Conservation (phyloP, 2,113 vertebrate genomes). For the Melanerpes formicivorus region DNA sequence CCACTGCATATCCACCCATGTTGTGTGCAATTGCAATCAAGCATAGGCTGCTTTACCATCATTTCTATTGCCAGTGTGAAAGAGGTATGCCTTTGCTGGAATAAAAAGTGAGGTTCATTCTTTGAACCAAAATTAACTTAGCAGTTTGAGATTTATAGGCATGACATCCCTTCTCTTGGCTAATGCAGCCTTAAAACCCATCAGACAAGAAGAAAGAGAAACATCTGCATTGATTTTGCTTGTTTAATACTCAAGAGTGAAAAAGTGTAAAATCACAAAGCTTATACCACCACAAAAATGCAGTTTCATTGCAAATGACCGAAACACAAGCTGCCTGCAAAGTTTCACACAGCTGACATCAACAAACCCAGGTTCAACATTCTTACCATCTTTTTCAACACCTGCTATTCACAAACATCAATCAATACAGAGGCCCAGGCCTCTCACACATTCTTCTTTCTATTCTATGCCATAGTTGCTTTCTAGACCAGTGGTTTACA, state of each 20-base stretch:
- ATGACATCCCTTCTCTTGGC: neutral
- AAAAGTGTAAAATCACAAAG: conserved; percentile 74
- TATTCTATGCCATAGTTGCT: neutral
- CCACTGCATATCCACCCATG: neutral
- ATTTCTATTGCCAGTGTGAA: neutral
- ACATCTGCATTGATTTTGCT: conserved; percentile 38
- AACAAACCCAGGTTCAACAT: conserved; percentile 56
- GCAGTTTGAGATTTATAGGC: neutral
- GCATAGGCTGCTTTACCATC: neutral
- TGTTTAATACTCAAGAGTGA: conserved; percentile 72
- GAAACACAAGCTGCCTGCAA: conserved; percentile 56
- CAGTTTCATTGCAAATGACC: conserved; percentile 58
- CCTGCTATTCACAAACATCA: conserved; percentile 55
- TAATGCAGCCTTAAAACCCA: neutral
- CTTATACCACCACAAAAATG: conserved; percentile 57
- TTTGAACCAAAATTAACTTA: neutral
- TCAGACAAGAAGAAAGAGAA: neutral
- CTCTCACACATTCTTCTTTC: neutral
- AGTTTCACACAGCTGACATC: conserved; percentile 46
- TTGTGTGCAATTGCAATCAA: neutral
- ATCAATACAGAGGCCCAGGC: neutral
- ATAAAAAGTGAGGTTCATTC: neutral
- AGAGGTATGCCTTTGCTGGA: neutral
- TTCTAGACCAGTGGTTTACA: conserved; percentile 37
- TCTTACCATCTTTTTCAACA: conserved; percentile 57